Evolutionary conservation across 2,888 invertebrate species (phyloP), one percentile per base, ranked within the genome.

Genomic region (Heteromurus nitidus): DNA sequence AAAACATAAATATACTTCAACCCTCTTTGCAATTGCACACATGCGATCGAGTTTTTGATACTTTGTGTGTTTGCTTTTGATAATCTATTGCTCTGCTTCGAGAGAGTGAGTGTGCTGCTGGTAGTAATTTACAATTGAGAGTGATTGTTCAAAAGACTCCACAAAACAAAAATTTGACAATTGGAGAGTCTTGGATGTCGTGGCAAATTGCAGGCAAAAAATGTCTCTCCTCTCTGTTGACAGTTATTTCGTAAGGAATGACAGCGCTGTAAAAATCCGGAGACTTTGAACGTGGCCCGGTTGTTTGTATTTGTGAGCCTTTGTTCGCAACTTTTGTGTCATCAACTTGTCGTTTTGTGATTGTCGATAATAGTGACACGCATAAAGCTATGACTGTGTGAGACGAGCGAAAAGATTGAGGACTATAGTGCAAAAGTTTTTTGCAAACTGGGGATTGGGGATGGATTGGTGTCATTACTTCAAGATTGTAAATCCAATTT

Each of bases 101-200:
- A 18, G 11, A 18, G 50, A 68, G 53, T n/a, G n/a, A 20, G 9
- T 50, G 47, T 3, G 47, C n/a, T 9, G n/a, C 50, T 20, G 20
- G 69, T 30, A 55, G 69, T 55, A 69, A 69, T 69, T 55, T 55
- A 31, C 69, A 69, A 69, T 69, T 67, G 28, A 53, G 20, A 60
- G n/a, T 36, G 69, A 69, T 55, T 69, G 69, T 42, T 69, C 47
- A 50, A 55, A 50, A 68, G 50, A 50, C n/a, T 69, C 55, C 24
- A 69, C 55, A 69, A 69, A 55, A 55, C 69, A 20, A 69, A n/a
- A 36, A 9, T 36, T 36, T 9, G 36, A 36, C 36, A 36, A 36
- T 36, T 36, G 13, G 13, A 36, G 5, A 36, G 36, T 13, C 47
- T 68, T 68, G 28, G 68, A 68, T 68, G 53, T n/a, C n/a, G n/a